Evolutionary conservation across 2,888 invertebrate genomes (phyloP), one percentile per base, ranked within the genome.

Genomic region (Blomia tropicalis): DNA sequence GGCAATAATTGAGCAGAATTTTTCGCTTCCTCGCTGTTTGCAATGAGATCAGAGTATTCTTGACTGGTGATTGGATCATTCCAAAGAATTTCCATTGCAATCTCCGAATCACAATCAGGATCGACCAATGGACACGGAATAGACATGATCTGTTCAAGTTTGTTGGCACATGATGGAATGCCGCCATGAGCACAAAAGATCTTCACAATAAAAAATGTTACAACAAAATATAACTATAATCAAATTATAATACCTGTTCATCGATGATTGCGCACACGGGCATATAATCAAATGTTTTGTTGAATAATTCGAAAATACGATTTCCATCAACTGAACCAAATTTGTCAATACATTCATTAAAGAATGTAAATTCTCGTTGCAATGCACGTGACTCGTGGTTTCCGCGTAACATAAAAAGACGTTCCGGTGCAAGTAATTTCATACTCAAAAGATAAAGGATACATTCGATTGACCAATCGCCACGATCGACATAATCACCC

Each of bases 401-500:
- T 90, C 93, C 98, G 81, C 98, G 80, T 0, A 95, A 89, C 87
- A 98, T 87, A 75, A 82, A 96, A 77, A 98, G 96, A 75, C 93
- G 86, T 72, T 95, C 81, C 0, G 98, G 98, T 75, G 84, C 95
- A 58, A 98, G 78, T 66, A 99, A 77, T 75, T 98, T 98, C 76
- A 89, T 96, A 66, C 92, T 89, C 75, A 99, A 92, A 67, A 98
- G 77, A 11, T 89, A 88, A 73, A 99, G 92, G 72, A 99, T 98
- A 74, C 95, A 96, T 77, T 98, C 98, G 31, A 98, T 95, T 36
- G 95, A 95, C 75, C 98, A 99, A 0, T 95, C 95, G 17, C 98
- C 98, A 65, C 85, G 76, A 73, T 85, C 85, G 27, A 85, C 84
- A 72, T 81, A 85, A 74, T 85, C 85, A 0, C 85, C 85, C 0